Percentiles rank a stretch among this genome's conserved stretches.
phyloP scores from a whole-genome alignment of 2,113 vertebrate genomes.

The Reinhardtius hippoglossoides region DNA sequence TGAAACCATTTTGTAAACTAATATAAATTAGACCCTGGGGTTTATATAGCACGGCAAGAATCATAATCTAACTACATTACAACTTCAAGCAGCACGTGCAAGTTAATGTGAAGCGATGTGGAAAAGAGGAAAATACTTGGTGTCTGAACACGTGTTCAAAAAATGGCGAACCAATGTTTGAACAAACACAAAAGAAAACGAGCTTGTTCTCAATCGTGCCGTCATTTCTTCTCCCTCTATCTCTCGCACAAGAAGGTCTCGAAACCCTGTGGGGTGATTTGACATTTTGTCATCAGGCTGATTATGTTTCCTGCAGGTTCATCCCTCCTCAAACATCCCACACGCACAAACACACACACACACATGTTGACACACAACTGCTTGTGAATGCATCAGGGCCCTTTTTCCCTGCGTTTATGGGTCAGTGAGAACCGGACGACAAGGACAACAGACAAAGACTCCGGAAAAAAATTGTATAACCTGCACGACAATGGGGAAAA shows the following conservation, averaged over 20 bases:
- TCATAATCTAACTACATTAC: slow-evolving; percentile 31
- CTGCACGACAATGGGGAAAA: background rate
- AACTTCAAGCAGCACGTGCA: background rate
- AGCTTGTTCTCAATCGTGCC: slow-evolving; percentile 14
- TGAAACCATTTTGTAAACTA: slow-evolving; percentile 41
- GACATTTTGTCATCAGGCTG: slow-evolving; percentile 76
- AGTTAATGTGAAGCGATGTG: slow-evolving; percentile 3
- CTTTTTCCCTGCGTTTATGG: slow-evolving; percentile 40
- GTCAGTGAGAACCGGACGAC: slow-evolving; percentile 59
- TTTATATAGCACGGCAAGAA: slow-evolving; percentile 20
- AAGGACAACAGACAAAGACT: slow-evolving; percentile 30
- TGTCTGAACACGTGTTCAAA: background rate
- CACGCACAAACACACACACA: slow-evolving; percentile 6
- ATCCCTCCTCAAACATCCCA: slow-evolving; percentile 31
- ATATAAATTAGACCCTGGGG: slow-evolving; percentile 40
- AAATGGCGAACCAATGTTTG: background rate
- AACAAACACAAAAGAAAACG: slow-evolving; percentile 17
- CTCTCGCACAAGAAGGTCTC: slow-evolving; percentile 44
- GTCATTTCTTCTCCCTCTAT: slow-evolving; percentile 5
- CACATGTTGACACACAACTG: slow-evolving; percentile 8
- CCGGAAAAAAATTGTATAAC: slow-evolving; percentile 11
- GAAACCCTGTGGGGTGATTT: slow-evolving; percentile 68
- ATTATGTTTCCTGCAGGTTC: slow-evolving; percentile 72
- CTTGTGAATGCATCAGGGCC: slow-evolving; percentile 24
- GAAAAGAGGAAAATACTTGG: background rate